Conservation (phyloP, 1,140 invertebrate species). For the Drosophila kanapiae region DNA sequence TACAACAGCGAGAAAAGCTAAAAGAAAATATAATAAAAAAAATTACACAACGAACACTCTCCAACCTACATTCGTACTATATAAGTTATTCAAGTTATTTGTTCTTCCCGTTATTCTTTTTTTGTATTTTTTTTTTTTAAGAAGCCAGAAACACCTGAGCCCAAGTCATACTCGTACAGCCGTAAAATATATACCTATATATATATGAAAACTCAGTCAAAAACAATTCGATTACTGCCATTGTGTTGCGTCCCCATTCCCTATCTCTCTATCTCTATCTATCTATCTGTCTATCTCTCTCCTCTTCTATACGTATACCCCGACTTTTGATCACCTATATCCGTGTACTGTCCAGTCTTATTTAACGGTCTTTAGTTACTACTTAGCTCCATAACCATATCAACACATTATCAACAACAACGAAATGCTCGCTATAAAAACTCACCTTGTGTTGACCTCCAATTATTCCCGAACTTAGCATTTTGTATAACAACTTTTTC, state of each 20-base stretch:
- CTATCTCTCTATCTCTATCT: constrained; percentile 38
- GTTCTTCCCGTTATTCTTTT: constrained; percentile 23
- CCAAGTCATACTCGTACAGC: constrained; percentile 53
- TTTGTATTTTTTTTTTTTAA: constrained; percentile 16
- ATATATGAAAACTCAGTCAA: constrained; percentile 46
- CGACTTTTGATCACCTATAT: constrained; percentile 44
- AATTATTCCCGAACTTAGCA: constrained; percentile 59
- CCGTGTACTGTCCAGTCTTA: constrained; percentile 50
- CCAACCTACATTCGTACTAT: constrained; percentile 52
- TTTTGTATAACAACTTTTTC: constrained; percentile 64
- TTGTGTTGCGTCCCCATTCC: constrained; percentile 65
- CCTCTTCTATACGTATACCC: constrained; percentile 31
- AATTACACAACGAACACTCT: constrained; percentile 40
- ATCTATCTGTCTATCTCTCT: constrained; percentile 31
- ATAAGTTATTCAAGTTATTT: constrained; percentile 54
- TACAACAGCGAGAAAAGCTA: constrained; percentile 35
- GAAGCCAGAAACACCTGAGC: constrained; percentile 59
- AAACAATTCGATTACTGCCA: constrained; percentile 55
- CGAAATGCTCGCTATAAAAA: constrained; percentile 53
- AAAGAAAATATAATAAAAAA: constrained; percentile 24
- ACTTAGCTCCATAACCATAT: constrained; percentile 27
- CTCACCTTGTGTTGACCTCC: constrained; percentile 55
- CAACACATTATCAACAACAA: constrained; percentile 37
- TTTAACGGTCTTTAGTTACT: constrained; percentile 40
- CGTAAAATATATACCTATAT: constrained; percentile 26